Percentiles rank a stretch among this genome's conserved stretches.
These are phyloP conservation scores for Coenonympha glycerion DNA, from an alignment of 2,888 invertebrate species.

Conservation along the genomic window DNA sequence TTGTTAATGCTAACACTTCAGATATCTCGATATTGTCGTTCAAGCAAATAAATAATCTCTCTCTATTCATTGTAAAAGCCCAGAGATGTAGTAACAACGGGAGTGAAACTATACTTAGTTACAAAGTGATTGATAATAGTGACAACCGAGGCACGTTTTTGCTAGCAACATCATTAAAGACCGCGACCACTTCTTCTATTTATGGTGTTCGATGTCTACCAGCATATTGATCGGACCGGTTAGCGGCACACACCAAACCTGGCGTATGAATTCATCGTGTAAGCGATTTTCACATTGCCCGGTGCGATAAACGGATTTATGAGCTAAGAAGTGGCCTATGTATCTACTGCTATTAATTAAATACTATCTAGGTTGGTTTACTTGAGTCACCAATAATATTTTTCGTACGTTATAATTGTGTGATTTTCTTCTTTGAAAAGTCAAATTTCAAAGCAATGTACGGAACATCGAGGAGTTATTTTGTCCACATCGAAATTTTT, in stretches of 20 bases:
- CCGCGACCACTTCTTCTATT: slow-evolving; percentile 56
- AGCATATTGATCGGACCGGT: slow-evolving; percentile 64
- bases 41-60: not conserved
- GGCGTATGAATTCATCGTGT: slow-evolving; percentile 44
- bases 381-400: too few relatives aligned
- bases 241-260: slow-evolving; percentile 30
- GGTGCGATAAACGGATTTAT: slow-evolving; percentile 32
- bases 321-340: too few relatives aligned
- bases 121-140: slow-evolving; percentile 58
- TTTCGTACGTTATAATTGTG: too few relatives aligned
- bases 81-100: slow-evolving; percentile 6
- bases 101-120: slow-evolving; percentile 45
- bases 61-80: slow-evolving; percentile 1
- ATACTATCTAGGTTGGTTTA: too few relatives aligned
- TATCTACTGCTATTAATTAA: too few relatives aligned
- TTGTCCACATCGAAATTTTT: too few relatives aligned
- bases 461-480: too few relatives aligned
- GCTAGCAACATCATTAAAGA: slow-evolving; percentile 55
- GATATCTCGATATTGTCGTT: too few relatives aligned
- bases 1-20: too few relatives aligned
- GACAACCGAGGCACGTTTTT: slow-evolving; percentile 52
- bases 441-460: too few relatives aligned
- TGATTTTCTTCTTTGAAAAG: too few relatives aligned
- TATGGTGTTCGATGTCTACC: slow-evolving; percentile 61
- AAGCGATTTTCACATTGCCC: slow-evolving; percentile 48